Base-by-base conservation (phyloP, 2,797 vertebrate genomes). In the Chelonia mydas region DNA sequence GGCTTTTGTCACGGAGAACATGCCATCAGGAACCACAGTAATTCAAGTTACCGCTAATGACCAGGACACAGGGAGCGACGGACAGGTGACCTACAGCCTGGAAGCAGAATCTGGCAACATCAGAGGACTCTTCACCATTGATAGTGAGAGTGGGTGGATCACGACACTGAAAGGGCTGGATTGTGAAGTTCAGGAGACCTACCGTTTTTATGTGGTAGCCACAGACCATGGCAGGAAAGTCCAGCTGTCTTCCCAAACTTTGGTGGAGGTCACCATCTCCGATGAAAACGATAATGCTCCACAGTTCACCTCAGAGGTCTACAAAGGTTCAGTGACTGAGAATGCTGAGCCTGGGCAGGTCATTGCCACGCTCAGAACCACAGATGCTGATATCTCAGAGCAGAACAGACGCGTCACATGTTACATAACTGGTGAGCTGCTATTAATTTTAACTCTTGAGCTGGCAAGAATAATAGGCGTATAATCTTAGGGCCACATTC, bases 271-370 rank as follows among this genome's bases (percentile, higher is more conserved):
- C 89, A 99, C 98, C 2, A 97, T 99, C 86, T 99, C 98, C 3
- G 99, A 99, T n/a, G 99, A 99, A 96, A 99, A 99, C 19, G 99
- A 99, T 97, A 99, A 99, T 5, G 98, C 99, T 3, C 99, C 99
- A 0, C 98, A 90, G 81, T 99, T 99, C 96, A 98, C 98, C 6
- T 98, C 99, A 1, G 98, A 99, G 28, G 92, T 98, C 83, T 99
- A 99, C 94, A 99, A 95, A 28, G 99, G 99, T 33, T 99, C 99
- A 0, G 98, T 99, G 45, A 97, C 98, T 57, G 99, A 99, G 97
- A 99, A 99, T 23, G 97, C 98, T 3, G 98, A 98, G 59, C 98
- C 99, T 1, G 99, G 98, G 1, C 98, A 99, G 50, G 98, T 98
- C 5, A 98, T 99, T 13, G 92, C 98, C 87, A 98, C 98, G 7